phyloP scores from a whole-genome alignment of 2,113 vertebrate species.

The Sylvilagus bachmani region DNA sequence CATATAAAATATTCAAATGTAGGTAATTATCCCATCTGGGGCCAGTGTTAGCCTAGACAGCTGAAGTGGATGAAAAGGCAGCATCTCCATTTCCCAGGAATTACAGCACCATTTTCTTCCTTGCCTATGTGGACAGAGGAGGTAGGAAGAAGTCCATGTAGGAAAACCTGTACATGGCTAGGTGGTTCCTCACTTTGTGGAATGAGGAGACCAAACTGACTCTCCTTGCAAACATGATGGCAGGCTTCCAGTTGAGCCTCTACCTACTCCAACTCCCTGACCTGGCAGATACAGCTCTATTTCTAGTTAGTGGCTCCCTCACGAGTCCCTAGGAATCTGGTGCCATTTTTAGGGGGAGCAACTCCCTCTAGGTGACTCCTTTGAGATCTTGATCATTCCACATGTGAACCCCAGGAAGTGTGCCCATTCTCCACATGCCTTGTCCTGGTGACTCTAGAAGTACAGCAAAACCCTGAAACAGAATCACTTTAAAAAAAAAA shows the following conservation, averaged over 20 bases:
- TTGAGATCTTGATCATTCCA: background rate
- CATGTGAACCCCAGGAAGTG: background rate
- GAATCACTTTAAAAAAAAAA: too few relatives aligned
- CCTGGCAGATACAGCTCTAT: background rate
- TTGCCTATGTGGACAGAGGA: background rate
- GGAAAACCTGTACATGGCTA: background rate
- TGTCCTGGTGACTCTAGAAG: background rate
- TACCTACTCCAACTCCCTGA: background rate
- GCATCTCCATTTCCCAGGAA: background rate
- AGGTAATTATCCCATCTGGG: background rate
- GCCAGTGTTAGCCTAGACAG: background rate
- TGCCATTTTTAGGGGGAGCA: background rate
- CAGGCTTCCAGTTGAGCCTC: background rate
- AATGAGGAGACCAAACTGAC: background rate
- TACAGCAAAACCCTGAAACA: background rate
- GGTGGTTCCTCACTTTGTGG: background rate
- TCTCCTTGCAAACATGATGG: background rate
- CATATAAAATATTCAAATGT: background rate
- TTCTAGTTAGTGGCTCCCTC: background rate
- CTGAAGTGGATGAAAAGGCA: background rate
- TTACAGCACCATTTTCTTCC: background rate
- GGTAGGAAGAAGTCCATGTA: background rate
- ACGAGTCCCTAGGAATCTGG: background rate
- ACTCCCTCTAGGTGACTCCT: background rate
- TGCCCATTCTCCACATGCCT: fast-evolving